A percentile compares a stretch with the other conserved stretches of the same genome.
Conservation (phyloP, 2,888 invertebrate genomes). For the Belgica antarctica region DNA sequence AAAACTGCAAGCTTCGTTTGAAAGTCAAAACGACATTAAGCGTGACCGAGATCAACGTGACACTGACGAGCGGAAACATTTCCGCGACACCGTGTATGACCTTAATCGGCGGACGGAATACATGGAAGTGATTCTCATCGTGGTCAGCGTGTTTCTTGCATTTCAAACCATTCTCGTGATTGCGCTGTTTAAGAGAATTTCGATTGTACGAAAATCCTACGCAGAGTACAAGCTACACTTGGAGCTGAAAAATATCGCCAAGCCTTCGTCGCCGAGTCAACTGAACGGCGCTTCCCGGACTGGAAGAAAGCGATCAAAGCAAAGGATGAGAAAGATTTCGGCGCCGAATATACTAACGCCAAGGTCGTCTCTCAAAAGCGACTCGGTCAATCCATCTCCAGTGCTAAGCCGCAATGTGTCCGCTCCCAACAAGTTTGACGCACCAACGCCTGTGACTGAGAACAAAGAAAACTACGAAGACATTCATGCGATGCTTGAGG, state of each 20-base stretch:
- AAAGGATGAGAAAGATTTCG: conserved; percentile 33
- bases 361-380: not conserved
- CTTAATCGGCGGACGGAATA: conserved; percentile 52
- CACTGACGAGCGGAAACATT: conserved; percentile 66
- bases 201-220: conserved; percentile 3
- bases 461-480: conserved; percentile 9
- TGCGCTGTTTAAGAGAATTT: conserved; percentile 30
- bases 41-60: conserved; percentile 75
- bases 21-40: conserved; percentile 67
- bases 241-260: not conserved
- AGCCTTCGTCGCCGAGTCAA: not conserved
- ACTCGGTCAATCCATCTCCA: not conserved
- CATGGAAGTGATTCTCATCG: conserved; percentile 24
- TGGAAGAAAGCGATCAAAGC: conserved; percentile 20
- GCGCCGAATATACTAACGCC: conserved; percentile 35
- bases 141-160: conserved; percentile 10
- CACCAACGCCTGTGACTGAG: not conserved
- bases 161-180: conserved; percentile 31
- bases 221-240: not conserved
- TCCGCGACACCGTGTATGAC: conserved; percentile 65
- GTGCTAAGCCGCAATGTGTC: conserved; percentile 29
- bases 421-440: conserved; percentile 8
- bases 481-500: conserved; percentile 20
- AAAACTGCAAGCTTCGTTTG: conserved; percentile 70
- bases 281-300: not conserved